Percentiles rank a stretch among this genome's conserved stretches.
Conservation (phyloP, 2,113 vertebrate genomes). For the Phalacrocorax aristotelis region DNA sequence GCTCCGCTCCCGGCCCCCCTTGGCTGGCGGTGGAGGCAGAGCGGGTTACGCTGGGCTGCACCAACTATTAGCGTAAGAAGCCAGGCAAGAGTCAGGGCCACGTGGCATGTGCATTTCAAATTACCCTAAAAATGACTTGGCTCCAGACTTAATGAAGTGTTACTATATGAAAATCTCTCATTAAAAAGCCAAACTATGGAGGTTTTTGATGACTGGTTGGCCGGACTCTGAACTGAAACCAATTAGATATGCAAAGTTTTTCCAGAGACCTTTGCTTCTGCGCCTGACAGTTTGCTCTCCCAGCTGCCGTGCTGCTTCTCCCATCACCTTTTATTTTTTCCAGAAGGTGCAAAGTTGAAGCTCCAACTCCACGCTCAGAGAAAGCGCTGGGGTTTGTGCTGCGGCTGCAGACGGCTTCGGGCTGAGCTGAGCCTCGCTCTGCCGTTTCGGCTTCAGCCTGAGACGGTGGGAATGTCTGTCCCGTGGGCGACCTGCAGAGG, state of each 20-base stretch:
- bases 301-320: not conserved
- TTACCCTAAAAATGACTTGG: not conserved
- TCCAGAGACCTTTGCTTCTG: not conserved
- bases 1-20: too few species aligned
- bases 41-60: accelerated
- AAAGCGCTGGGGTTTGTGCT: not conserved
- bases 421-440: not conserved
- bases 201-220: not conserved
- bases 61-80: not conserved
- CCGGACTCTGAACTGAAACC: not conserved
- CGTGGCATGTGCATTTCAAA: not conserved
- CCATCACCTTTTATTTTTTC: accelerated
- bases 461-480: not conserved
- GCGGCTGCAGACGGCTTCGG: not conserved
- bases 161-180: constrained; percentile 21
- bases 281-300: not conserved
- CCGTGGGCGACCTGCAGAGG: not conserved
- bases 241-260: not conserved
- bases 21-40: not conserved
- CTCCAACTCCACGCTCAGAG: not conserved
- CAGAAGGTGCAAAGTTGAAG: not conserved
- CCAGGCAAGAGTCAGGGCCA: not conserved
- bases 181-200: not conserved
- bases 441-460: not conserved
- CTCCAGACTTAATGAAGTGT: constrained; percentile 16